Evolutionary conservation across 2,888 invertebrate genomes (phyloP), one percentile per base, ranked within the genome.

Genomic region (Metallyticus violacea): DNA sequence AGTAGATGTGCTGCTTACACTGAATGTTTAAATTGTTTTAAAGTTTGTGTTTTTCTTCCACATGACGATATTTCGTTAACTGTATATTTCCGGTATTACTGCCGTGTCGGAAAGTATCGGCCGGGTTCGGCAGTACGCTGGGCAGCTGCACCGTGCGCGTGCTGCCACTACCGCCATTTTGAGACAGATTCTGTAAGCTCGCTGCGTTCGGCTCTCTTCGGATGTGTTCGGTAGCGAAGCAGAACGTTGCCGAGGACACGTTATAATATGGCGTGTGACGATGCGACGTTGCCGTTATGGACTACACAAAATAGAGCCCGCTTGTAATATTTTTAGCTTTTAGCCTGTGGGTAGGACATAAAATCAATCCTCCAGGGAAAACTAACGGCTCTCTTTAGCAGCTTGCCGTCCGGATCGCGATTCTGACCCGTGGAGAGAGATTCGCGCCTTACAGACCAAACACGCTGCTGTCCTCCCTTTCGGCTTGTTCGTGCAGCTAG

Each of bases 141-240:
- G 40, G 15, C 40, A 62, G 40, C 40, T 62, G 27, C 40, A 77
- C 83, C 83, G 76, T 77, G 83, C 77, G 28, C 83, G 83, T 83
- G 83, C 83, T 83, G 83, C 83, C 83, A 77, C 83, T 15, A 27
- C 83, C 83, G 83, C 83, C 83, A 83, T 83, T 83, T 83, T 83
- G 76, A 83, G 83, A 62, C 40, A 22, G 40, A 62, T 62, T 62
- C 40, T 62, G 40, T 62, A 62, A 62, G 40, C 40, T 62, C 40
- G 40, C 22, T 62, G 40, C 15, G 40, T 62, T 62, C 40, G 40
- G 40, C 40, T 15, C 3, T 22, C 40, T 62, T 62, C 40, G 40
- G 40, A 62, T 4, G 40, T 62, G 9, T 62, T 62, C 40, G 40
- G 40, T 15, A 62, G 40, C 15, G 40, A 62, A 62, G 40, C 40